These are phyloP conservation scores for Sebastiscus albofasciatus DNA, from an alignment of 2,797 vertebrate genomes.

Conservation along the genomic window DNA sequence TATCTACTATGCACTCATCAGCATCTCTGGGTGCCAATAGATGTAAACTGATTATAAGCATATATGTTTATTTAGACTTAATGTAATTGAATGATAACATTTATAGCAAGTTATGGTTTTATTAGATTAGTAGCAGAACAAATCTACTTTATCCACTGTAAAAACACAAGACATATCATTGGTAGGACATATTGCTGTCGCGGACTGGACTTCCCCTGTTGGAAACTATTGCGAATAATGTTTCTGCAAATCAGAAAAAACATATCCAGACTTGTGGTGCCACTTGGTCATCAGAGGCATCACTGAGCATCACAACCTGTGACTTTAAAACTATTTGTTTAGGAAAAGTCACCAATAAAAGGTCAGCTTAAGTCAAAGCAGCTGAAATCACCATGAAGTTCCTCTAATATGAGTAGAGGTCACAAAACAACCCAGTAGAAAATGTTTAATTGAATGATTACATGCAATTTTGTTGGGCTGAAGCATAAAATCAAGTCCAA, in stretches of 20 bases:
- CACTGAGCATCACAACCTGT: background rate
- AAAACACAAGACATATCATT: constrained; percentile 1
- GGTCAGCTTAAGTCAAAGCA: background rate
- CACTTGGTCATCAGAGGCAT: background rate
- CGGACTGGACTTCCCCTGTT: background rate
- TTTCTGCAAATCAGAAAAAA: background rate
- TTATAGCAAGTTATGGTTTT: background rate
- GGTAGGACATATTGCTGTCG: background rate
- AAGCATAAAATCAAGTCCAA: background rate
- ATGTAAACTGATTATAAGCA: background rate
- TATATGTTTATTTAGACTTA: background rate
- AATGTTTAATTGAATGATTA: background rate
- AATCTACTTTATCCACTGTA: background rate
- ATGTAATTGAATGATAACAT: background rate
- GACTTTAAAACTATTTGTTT: background rate
- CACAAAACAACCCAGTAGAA: background rate
- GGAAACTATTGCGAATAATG: background rate
- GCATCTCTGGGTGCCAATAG: background rate
- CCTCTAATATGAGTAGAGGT: background rate
- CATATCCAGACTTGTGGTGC: background rate
- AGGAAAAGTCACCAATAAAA: background rate
- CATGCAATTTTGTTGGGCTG: background rate
- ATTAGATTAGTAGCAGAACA: background rate
- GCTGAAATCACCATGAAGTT: background rate
- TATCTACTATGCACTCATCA: background rate